Evolutionary conservation across 2,797 vertebrate genomes (phyloP).

Genomic region (Jordanella pulchra): DNA sequence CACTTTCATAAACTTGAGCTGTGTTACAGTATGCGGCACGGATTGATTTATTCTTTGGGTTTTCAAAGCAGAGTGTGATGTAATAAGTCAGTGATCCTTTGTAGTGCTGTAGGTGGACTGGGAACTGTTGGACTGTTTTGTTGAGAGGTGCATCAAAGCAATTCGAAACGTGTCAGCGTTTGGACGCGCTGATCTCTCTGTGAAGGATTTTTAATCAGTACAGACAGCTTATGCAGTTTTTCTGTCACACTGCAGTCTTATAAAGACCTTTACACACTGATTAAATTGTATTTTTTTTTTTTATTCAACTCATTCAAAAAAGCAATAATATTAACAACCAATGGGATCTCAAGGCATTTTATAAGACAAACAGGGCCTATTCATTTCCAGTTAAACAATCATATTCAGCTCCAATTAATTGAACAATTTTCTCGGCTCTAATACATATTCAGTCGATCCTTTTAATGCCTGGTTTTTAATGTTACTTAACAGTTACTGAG

Average conservation of each 20-base stretch:
- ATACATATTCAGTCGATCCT: not conserved
- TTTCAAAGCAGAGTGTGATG: slow-evolving; percentile 56
- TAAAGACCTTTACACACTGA: not conserved
- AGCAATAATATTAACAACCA: not conserved
- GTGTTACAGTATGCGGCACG: slow-evolving; percentile 29
- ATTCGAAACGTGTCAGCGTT: slow-evolving; percentile 8
- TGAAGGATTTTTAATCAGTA: not conserved
- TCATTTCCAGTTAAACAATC: not conserved
- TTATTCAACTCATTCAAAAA: not conserved
- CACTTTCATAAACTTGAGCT: slow-evolving; percentile 52
- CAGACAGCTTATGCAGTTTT: not conserved
- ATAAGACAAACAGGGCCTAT: not conserved
- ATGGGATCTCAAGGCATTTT: not conserved
- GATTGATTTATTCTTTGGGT: slow-evolving; percentile 28
- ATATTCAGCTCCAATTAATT: not conserved
- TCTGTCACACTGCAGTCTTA: not conserved
- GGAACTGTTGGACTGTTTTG: slow-evolving; percentile 43
- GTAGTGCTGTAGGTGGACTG: slow-evolving; percentile 42
- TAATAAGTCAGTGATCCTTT: slow-evolving; percentile 50
- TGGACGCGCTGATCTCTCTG: slow-evolving; percentile 1
- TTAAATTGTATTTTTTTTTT: not conserved
- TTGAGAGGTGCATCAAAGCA: slow-evolving; percentile 22
- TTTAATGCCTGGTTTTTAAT: not conserved
- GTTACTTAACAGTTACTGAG: not conserved
- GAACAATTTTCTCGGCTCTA: not conserved